Conservation (phyloP, 2,888 invertebrate species). For the Neoscelio sp. region DNA sequence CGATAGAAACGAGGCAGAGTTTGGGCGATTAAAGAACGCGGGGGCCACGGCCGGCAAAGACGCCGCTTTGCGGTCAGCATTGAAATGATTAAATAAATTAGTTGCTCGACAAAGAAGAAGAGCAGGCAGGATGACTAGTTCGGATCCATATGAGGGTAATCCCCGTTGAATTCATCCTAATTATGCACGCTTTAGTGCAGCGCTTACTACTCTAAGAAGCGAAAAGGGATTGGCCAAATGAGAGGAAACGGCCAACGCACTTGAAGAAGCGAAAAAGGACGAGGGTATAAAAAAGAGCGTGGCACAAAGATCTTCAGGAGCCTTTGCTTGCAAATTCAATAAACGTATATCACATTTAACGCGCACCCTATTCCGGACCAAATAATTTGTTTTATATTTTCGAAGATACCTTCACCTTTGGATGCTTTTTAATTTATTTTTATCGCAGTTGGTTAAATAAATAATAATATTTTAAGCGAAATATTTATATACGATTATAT, state of each 20-base stretch:
- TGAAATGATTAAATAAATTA: constrained; percentile 82
- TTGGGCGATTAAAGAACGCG: constrained; percentile 51
- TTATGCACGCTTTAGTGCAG: constrained; percentile 82
- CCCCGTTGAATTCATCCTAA: constrained; percentile 82
- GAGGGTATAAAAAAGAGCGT: constrained; percentile 28
- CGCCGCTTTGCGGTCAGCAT: constrained; percentile 75
- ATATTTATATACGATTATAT: no score
- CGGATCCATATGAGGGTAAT: constrained; percentile 81
- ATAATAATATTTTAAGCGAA: no score
- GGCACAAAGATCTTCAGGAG: constrained; percentile 40
- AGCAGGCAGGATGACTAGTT: constrained; percentile 79
- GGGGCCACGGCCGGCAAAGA: constrained; percentile 57
- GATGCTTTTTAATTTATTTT: no score
- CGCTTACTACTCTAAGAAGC: constrained; percentile 72
- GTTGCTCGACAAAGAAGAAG: constrained; percentile 81
- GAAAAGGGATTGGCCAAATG: constrained; percentile 43
- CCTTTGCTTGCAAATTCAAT: constrained; percentile 81
- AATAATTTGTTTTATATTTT: no score
- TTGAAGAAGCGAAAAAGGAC: constrained; percentile 31
- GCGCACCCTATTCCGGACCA: constrained; percentile 68
- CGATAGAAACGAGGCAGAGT: constrained; percentile 31
- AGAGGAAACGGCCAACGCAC: constrained; percentile 44
- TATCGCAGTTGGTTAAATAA: constrained; percentile 32
- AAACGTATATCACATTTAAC: constrained; percentile 82
- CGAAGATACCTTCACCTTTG: no score